Base-by-base conservation (phyloP, 1,140 invertebrate genomes). In the Heliothis virescens region DNA sequence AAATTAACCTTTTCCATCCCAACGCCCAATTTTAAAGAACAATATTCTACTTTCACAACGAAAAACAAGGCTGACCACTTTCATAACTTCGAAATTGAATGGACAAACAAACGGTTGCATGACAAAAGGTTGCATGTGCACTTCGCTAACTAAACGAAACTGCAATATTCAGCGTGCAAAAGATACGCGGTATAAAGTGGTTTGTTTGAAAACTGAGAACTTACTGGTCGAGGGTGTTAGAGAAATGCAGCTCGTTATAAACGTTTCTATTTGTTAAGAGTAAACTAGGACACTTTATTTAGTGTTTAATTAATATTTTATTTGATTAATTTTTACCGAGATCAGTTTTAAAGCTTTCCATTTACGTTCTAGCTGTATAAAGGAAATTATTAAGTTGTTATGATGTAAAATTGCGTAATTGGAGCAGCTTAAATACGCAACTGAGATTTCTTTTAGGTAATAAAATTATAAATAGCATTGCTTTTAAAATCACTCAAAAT, bases 11-110 rank as follows among this genome's bases (percentile, higher is more conserved):
- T 41, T 41, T 41, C 34, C 9, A 41, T 41, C 34, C 0, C 21
- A 26, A 26, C 21, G 2, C 21, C 21, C 21, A 26, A 26, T 26
- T 26, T 26, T 26, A 26, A 26, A 26, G 5, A 41, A 41, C 5
- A 41, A 41, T 41, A 41, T 41, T 9, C 34, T 7, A 41, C 7
- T 41, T 41, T 41, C 34, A 57, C 57, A 29, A 3, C 21, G 13
- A 0, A 59, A 41, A 12, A 59, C 11, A 59, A 59, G 12, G 12
- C 26, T 1, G 12, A 0, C 15, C 18, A 21, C 29, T 10, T 26
- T 59, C 57, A 59, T 59, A 59, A 59, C 21, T 59, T 26, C 13
- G 57, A 59, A 59, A 59, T 59, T 59, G 57, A 59, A 59, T 59
- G 9, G 21, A 13, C 57, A 11, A 59, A 59, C 57, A 59, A 59